Percentiles rank a stretch among this genome's conserved stretches.
phyloP scores from a whole-genome alignment of 2,888 invertebrate species.

The Volucella inflata region DNA sequence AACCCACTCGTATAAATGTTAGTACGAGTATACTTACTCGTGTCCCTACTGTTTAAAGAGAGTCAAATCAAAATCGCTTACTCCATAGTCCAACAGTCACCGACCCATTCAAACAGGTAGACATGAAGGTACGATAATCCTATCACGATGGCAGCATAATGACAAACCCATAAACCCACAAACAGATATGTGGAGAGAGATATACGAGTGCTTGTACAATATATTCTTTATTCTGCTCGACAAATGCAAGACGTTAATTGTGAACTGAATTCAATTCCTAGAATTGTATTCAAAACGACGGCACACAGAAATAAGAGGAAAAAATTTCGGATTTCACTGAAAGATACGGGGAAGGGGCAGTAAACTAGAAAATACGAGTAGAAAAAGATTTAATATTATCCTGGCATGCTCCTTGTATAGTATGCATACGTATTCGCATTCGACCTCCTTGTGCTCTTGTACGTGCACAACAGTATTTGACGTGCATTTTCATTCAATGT shows the following conservation, averaged over 20 bases:
- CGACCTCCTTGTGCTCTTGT: slow-evolving; percentile 17
- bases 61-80: slow-evolving; percentile 1
- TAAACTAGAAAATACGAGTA: neutral
- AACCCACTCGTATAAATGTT: too few relatives aligned
- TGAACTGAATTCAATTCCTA: slow-evolving; percentile 49
- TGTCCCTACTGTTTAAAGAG: neutral
- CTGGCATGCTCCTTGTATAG: slow-evolving; percentile 17
- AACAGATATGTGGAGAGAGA: neutral
- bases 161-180: neutral
- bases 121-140: neutral
- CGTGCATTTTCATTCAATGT: slow-evolving; percentile 27
- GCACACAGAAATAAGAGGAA: neutral
- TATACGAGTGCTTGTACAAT: neutral
- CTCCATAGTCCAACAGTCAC: neutral
- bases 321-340: neutral
- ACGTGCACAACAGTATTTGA: slow-evolving; percentile 1
- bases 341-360: neutral
- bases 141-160: neutral
- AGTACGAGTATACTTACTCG: neutral
- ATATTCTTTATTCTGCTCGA: neutral
- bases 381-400: slow-evolving; percentile 4
- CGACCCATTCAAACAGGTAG: slow-evolving; percentile 39
- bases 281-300: slow-evolving; percentile 41
- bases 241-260: slow-evolving; percentile 56
- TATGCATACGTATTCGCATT: slow-evolving; percentile 35